Conservation (phyloP, 1,140 invertebrate genomes). For the Drosophila saltans region DNA sequence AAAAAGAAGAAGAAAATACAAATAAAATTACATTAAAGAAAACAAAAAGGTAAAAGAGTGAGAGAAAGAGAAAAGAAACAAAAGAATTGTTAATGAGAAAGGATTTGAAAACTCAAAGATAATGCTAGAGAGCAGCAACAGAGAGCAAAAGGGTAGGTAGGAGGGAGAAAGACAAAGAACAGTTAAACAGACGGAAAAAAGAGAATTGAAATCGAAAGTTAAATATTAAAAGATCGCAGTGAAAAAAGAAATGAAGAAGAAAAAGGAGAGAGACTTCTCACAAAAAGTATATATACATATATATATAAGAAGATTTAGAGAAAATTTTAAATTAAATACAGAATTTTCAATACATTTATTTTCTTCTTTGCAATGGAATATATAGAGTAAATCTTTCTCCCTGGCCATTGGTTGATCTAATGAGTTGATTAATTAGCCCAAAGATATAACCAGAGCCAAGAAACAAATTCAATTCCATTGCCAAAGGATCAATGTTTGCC, state of each 20-base stretch:
- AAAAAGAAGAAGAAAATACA: not conserved
- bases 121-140: constrained; percentile 17
- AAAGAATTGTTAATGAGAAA: constrained; percentile 21
- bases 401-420: not conserved
- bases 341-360: too few species aligned
- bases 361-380: too few species aligned
- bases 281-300: too few species aligned
- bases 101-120: not conserved
- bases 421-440: not conserved
- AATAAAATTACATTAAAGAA: constrained; percentile 6
- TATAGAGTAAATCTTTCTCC: not conserved
- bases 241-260: too few species aligned
- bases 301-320: too few species aligned
- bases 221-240: too few species aligned
- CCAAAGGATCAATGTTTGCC: not conserved
- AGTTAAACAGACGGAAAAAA: not conserved
- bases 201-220: not conserved
- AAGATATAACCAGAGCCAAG: not conserved
- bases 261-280: too few species aligned
- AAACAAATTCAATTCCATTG: constrained; percentile 8
- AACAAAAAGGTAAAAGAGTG: constrained; percentile 14
- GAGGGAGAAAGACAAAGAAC: not conserved
- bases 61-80: constrained; percentile 5
- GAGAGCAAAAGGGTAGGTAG: constrained; percentile 11
- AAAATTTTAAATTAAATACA: too few species aligned